Evolutionary conservation across 1,140 invertebrate species (phyloP).

Genomic region (Drepana arcuata): DNA sequence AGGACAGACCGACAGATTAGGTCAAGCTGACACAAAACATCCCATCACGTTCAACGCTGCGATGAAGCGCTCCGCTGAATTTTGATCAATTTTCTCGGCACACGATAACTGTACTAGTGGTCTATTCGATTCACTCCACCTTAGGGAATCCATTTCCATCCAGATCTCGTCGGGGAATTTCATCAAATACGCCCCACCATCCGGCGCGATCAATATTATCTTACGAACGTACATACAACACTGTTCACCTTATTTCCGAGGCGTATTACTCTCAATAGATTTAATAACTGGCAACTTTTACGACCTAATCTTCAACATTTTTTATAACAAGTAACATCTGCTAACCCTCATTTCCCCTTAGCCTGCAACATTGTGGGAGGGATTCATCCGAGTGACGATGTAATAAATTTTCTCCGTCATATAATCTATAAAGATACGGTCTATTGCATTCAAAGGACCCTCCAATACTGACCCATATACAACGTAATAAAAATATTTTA

Average conservation of each 20-base stretch:
- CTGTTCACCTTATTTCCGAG: slow-evolving; percentile 3
- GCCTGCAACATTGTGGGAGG: slow-evolving; percentile 24
- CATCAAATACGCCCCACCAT: slow-evolving; percentile 2
- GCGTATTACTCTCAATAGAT: slow-evolving; percentile 13
- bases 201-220: slow-evolving; percentile 8
- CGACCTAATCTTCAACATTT: slow-evolving; percentile 25
- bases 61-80: slow-evolving; percentile 8
- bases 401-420: slow-evolving; percentile 36
- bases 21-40: too few relatives aligned
- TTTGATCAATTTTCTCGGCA: slow-evolving; percentile 10
- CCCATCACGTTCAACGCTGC: too few relatives aligned
- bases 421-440: slow-evolving; percentile 35
- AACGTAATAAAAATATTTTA: slow-evolving; percentile 25
- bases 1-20: too few relatives aligned
- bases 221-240: slow-evolving; percentile 4
- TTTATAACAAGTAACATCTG: slow-evolving; percentile 33
- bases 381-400: slow-evolving; percentile 37
- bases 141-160: slow-evolving; percentile 11
- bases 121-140: slow-evolving; percentile 10
- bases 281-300: slow-evolving; percentile 29
- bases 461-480: slow-evolving; percentile 12
- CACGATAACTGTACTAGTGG: slow-evolving; percentile 1
- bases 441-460: slow-evolving; percentile 5
- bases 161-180: too few relatives aligned
- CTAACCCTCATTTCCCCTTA: slow-evolving; percentile 31